Evolutionary conservation across 2,113 vertebrate genomes (phyloP).

Genomic region (Bufo gargarizans): DNA sequence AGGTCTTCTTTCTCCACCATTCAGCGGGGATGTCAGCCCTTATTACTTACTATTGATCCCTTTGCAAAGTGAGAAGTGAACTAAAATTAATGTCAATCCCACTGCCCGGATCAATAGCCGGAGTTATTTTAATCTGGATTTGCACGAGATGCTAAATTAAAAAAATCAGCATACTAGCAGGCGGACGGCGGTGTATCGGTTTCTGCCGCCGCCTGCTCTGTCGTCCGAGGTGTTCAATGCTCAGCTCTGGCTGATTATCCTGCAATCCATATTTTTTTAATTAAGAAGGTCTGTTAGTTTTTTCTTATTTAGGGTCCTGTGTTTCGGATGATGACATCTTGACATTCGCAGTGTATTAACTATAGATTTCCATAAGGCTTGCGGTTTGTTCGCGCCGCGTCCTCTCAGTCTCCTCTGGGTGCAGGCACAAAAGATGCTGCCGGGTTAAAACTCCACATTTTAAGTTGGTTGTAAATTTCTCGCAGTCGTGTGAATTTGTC

Average conservation of each 20-base stretch:
- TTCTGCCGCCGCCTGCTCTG: conserved; percentile 69
- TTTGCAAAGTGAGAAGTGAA: conserved; percentile 96
- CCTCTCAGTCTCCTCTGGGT: conserved; percentile 54
- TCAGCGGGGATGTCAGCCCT: conserved; percentile 92
- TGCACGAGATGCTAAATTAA: conserved; percentile 84
- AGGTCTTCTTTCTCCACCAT: conserved; percentile 85
- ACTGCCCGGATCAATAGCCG: conserved; percentile 90
- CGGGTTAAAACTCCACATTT: not conserved
- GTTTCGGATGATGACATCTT: conserved; percentile 85
- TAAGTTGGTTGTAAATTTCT: not conserved
- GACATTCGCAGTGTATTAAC: conserved; percentile 91
- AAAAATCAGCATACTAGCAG: conserved; percentile 85
- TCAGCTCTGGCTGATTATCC: conserved; percentile 75
- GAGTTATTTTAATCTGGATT: conserved; percentile 95
- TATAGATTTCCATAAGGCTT: conserved; percentile 91
- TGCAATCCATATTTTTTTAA: conserved; percentile 85
- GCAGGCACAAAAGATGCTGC: not conserved
- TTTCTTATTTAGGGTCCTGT: conserved; percentile 84
- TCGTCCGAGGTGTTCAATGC: conserved; percentile 68
- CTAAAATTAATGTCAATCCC: conserved; percentile 99
- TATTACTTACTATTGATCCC: conserved; percentile 97
- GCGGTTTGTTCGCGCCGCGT: conserved; percentile 62
- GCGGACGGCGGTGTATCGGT: conserved; percentile 73
- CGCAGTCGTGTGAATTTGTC: conserved; percentile 15
- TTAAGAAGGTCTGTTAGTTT: conserved; percentile 81